Conservation (phyloP, 2,888 invertebrate species). For the Ochlodes sylvanus region DNA sequence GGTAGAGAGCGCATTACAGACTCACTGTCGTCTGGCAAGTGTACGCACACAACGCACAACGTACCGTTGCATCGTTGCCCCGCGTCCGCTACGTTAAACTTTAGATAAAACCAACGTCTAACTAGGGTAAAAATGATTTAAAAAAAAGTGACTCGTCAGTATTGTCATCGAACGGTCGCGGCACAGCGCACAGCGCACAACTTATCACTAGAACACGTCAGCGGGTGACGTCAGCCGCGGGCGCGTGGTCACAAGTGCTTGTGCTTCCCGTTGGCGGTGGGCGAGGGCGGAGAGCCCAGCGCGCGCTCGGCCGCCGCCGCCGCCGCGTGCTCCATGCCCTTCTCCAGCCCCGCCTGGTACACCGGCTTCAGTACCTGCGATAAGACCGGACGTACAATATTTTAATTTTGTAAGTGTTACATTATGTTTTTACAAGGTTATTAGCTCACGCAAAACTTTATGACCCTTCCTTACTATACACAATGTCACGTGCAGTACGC, state of each 20-base stretch:
- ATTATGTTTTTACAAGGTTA: no score
- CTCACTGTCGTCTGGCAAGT: no score
- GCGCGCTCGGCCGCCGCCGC: conserved; percentile 90
- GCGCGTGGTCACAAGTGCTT: conserved; percentile 84
- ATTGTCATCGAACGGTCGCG: conserved; percentile 20
- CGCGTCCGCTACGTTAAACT: conserved; percentile 39
- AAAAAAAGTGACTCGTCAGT: conserved; percentile 43
- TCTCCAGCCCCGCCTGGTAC: conserved; percentile 92
- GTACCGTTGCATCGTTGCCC: background rate
- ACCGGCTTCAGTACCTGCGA: conserved; percentile 92
- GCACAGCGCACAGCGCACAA: no score
- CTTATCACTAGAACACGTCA: conserved; percentile 8
- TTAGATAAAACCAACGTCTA: conserved; percentile 46
- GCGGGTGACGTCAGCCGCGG: conserved; percentile 2
- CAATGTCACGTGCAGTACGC: no score
- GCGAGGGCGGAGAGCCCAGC: conserved; percentile 72
- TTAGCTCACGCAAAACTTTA: no score
- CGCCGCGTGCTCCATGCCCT: conserved; percentile 93
- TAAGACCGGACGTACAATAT: background rate
- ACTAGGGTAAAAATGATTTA: conserved; percentile 45
- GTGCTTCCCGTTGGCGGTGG: conserved; percentile 85
- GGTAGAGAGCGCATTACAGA: no score
- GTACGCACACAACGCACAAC: no score
- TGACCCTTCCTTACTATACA: no score
- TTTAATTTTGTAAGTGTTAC: no score